Evolutionary conservation across 2,113 vertebrate species (phyloP), one percentile per base, ranked within the genome.

Genomic region (Colistium nudipinnis): DNA sequence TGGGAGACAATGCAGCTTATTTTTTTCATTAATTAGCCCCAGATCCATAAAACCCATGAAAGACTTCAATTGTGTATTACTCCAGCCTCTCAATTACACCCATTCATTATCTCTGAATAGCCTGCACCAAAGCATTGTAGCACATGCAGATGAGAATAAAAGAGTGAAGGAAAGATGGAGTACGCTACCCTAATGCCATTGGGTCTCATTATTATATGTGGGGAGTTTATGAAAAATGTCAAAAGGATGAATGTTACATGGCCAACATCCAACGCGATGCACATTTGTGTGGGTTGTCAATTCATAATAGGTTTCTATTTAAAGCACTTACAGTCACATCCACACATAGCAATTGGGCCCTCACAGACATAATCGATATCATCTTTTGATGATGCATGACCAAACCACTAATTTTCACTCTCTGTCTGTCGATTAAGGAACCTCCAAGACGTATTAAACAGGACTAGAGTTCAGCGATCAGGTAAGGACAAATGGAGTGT

Each of bases 21-120:
- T 84, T 92, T 92, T 90, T 91, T 90, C 87, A 88, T 87, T 91
- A 92, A 93, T 92, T 93, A 92, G 89, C 85, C 82, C 66, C 81
- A 84, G 85, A 89, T 84, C 91, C 83, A 84, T 93, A 89, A 92
- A 93, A 88, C 71, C 70, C 56, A 25, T 84, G 83, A 93, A 91
- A 89, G 84, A 84, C 87, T 90, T 90, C 78, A 91, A 90, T 91
- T 91, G 87, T 90, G 82, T 84, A 76, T 85, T 87, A 81, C 81
- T 74, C 60, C 79, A 81, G 87, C 81, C 86, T 88, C 84, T 88
- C 89, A 87, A 87, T 88, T 91, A 83, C 79, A 76, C 65, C 81
- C 78, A 88, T 88, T 90, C 90, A 89, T 90, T 88, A 86, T 79
- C 78, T 70, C 70, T 91, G 83, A 90, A 90, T 92, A 68, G 82